Evolutionary conservation across 2,888 invertebrate species (phyloP).

Genomic region (Mythimna pallens): DNA sequence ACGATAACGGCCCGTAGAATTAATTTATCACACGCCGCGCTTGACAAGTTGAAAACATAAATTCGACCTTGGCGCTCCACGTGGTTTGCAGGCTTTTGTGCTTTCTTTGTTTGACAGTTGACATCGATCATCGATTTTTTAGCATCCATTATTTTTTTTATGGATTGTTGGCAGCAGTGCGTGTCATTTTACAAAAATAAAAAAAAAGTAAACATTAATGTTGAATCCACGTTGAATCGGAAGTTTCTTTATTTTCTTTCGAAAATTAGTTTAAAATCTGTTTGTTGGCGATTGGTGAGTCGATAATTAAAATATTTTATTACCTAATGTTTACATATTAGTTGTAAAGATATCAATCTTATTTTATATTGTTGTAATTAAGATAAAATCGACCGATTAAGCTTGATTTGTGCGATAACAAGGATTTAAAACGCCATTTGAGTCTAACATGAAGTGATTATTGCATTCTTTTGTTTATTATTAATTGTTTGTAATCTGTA

Average conservation of each 20-base stretch:
- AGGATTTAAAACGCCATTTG: neutral
- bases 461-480: conserved; percentile 26
- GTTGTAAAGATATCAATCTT: conserved; percentile 17
- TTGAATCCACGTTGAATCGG: neutral
- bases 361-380: conserved; percentile 12
- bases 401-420: conserved; percentile 23
- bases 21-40: conserved; percentile 91
- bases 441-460: conserved; percentile 14
- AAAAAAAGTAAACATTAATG: neutral
- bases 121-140: conserved; percentile 65
- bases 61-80: conserved; percentile 91
- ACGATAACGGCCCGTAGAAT: conserved; percentile 90
- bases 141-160: conserved; percentile 56
- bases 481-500: neutral
- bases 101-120: conserved; percentile 64
- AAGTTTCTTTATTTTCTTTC: rapidly evolving
- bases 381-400: conserved; percentile 5
- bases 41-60: conserved; percentile 91
- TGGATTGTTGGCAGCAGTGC: conserved; percentile 53
- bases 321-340: conserved; percentile 30
- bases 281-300: conserved; percentile 27
- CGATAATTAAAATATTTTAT: neutral
- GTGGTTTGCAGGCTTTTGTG: conserved; percentile 85
- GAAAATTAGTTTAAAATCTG: neutral
- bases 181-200: conserved; percentile 14